Evolutionary conservation across 2,797 vertebrate genomes (phyloP).

Genomic region (Myiothlypis chrysogaster): DNA sequence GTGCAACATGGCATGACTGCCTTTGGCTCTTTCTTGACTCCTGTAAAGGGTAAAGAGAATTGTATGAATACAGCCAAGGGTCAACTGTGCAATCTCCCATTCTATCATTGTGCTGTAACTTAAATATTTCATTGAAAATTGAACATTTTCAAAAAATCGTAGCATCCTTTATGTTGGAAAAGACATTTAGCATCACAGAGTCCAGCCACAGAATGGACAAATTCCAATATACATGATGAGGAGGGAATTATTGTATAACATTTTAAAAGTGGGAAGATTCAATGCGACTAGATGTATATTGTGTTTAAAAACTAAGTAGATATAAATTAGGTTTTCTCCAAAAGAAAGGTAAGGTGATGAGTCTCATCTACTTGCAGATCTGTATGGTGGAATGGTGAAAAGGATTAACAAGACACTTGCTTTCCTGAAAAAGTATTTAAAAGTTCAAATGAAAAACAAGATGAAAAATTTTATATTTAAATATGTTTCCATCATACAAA

Average conservation of each 20-base stretch:
- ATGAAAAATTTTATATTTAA: background rate
- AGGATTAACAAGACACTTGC: background rate
- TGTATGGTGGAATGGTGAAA: background rate
- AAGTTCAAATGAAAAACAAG: slow-evolving; percentile 2
- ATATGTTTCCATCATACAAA: background rate
- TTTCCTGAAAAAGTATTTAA: background rate
- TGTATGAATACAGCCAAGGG: background rate
- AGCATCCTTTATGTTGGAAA: background rate
- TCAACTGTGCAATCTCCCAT: background rate
- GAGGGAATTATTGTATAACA: background rate
- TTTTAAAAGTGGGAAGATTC: background rate
- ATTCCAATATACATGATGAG: accelerated
- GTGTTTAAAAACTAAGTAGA: background rate
- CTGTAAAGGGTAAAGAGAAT: background rate
- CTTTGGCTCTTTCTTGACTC: background rate
- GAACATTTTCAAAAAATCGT: background rate
- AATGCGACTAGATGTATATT: background rate
- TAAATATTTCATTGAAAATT: background rate
- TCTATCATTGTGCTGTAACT: background rate
- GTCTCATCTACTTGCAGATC: background rate
- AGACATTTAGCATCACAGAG: background rate
- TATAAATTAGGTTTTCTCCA: background rate
- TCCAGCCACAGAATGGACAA: background rate
- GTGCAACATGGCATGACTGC: background rate
- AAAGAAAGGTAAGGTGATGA: background rate